Evolutionary conservation across 2,888 invertebrate species (phyloP), one percentile per base, ranked within the genome.

Genomic region (Hemaris fuciformis): DNA sequence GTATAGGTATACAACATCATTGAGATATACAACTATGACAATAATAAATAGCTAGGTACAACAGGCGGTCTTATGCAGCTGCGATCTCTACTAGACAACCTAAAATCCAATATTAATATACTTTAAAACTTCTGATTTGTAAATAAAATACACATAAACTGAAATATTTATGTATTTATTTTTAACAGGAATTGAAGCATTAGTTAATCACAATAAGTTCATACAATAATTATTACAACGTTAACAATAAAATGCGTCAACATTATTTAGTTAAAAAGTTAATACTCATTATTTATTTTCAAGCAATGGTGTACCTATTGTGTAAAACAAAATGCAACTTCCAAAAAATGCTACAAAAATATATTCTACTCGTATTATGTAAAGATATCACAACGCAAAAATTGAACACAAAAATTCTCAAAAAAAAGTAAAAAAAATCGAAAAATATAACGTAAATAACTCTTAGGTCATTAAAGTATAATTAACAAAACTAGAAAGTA

Each of bases 131-230:
- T 1, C 15, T 13, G 15, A 25, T n/a, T 3, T 27, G 7, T 20
- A 27, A 48, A 27, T 48, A 48, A 48, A 46, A 46, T 0, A 6
- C 25, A 6, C 2, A 13, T 27, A 31, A 53, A 53, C 53, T 53
- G 10, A 53, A 27, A 15, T 53, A 8, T 18, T 31, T 18, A 53
- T 53, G 53, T 53, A 53, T 53, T 53, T 31, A 53, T 18, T 3
- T 53, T 31, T 53, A 53, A 53, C 53, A 31, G 31, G 53, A 53
- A 10, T 53, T 53, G 31, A 53, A 31, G 53, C 53, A 20, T 45
- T 15, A 43, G 43, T 48, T 8, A 31, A 31, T 53, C 15, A 53
- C 53, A 31, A 10, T 53, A 8, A 13, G 38, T 38, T 38, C 38
- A 38, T 7, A 10, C 31, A 27, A 20, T 31, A 53, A 53, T 31